A percentile compares a stretch with the other conserved stretches of the same genome.
These are phyloP conservation scores for Sebastes reedi DNA, from an alignment of 2,797 vertebrate species.

Conservation along the genomic window DNA sequence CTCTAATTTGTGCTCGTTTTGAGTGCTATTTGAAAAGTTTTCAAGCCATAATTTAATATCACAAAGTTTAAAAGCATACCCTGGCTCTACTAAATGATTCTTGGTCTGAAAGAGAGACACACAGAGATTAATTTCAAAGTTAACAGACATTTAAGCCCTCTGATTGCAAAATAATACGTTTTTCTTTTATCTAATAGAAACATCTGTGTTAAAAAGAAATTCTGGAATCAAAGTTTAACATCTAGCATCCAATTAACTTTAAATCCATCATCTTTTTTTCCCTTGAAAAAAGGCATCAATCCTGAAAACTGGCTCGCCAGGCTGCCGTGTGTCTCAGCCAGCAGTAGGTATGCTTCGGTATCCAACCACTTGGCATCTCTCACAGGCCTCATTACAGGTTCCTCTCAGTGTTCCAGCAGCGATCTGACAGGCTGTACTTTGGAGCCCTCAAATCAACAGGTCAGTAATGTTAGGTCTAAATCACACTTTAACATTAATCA, in stretches of 20 bases:
- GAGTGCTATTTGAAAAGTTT: not conserved
- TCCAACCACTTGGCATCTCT: slow-evolving; percentile 53
- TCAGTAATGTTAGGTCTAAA: slow-evolving; percentile 20
- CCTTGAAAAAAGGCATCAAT: slow-evolving; percentile 19
- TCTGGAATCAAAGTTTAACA: slow-evolving; percentile 22
- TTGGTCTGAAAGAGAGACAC: not conserved
- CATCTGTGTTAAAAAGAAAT: not conserved
- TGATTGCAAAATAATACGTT: not conserved
- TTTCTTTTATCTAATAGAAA: not conserved
- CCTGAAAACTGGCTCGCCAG: slow-evolving; percentile 2
- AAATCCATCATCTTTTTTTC: slow-evolving; percentile 28
- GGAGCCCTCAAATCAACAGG: slow-evolving; percentile 49
- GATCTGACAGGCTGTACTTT: slow-evolving; percentile 41
- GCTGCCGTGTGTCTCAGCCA: slow-evolving; percentile 26
- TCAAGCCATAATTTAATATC: not conserved
- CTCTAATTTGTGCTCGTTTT: not conserved
- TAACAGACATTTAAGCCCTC: not conserved
- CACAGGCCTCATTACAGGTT: slow-evolving; percentile 52
- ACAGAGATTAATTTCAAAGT: not conserved
- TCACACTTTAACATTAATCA: slow-evolving; percentile 46
- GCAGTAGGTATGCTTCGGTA: slow-evolving; percentile 36
- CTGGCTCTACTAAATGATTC: not conserved
- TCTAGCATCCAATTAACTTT: slow-evolving; percentile 19
- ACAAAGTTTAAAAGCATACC: not conserved
- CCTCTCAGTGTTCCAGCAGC: slow-evolving; percentile 31